These are phyloP conservation scores for Platyura marginata DNA, from an alignment of 1,140 invertebrate genomes.

Conservation along the genomic window DNA sequence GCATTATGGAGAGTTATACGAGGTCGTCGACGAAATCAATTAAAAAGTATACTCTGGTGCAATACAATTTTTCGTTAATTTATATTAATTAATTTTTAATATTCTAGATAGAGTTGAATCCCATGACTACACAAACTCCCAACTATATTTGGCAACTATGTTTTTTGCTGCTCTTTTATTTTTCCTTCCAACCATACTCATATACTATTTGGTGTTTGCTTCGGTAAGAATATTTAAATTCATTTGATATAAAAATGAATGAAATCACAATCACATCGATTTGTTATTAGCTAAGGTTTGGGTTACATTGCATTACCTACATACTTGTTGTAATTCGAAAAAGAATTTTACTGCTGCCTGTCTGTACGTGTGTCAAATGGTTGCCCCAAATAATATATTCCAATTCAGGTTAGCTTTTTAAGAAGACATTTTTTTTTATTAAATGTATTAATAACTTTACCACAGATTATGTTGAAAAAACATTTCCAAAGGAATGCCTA, in stretches of 20 bases:
- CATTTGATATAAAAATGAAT: neutral
- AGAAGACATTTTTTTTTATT: too few relatives aligned
- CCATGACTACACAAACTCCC: constrained; percentile 20
- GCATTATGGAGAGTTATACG: constrained; percentile 21
- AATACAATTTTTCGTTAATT: too few relatives aligned
- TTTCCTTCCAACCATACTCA: constrained; percentile 17
- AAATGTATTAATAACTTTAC: too few relatives aligned
- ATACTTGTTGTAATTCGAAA: neutral
- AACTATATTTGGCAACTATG: constrained; percentile 20
- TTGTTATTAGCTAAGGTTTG: neutral
- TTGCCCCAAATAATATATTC: too few relatives aligned
- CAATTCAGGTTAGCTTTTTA: too few relatives aligned
- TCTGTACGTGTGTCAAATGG: too few relatives aligned
- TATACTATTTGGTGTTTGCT: constrained; percentile 22
- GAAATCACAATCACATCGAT: too few relatives aligned
- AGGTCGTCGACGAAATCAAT: constrained; percentile 18
- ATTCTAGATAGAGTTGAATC: constrained; percentile 16
- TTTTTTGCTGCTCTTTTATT: constrained; percentile 20
- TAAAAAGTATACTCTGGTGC: too few relatives aligned
- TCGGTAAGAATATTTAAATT: constrained; percentile 9
- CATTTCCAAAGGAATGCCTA: too few relatives aligned
- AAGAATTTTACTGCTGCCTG: too few relatives aligned
- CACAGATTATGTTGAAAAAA: too few relatives aligned
- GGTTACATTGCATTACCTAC: neutral
- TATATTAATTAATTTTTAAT: too few relatives aligned